phyloP scores from a whole-genome alignment of 2,113 vertebrate species.

The Anhinga anhinga region DNA sequence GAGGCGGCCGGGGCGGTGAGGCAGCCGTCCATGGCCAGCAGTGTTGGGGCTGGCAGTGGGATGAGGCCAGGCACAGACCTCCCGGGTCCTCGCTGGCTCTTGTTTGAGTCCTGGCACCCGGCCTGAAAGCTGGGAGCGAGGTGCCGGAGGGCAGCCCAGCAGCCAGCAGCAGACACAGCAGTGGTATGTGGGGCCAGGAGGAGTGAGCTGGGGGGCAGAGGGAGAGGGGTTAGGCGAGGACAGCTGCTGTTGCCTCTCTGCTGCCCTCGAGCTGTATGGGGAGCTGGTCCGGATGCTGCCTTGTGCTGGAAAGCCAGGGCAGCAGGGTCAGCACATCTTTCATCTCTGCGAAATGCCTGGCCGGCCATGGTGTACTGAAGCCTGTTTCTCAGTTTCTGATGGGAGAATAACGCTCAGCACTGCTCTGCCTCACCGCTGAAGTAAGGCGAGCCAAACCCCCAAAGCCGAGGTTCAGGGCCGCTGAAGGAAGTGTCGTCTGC shows the following conservation, averaged over 20 bases:
- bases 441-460: background rate
- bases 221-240: background rate
- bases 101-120: background rate
- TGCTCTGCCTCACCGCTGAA: background rate
- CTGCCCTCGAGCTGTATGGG: fast-evolving
- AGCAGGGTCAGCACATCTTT: background rate
- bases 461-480: background rate
- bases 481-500: background rate
- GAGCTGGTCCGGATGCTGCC: background rate
- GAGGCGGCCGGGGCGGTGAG: background rate
- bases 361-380: background rate
- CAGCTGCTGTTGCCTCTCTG: background rate
- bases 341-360: background rate
- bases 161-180: background rate
- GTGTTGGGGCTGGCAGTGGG: background rate
- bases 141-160: background rate
- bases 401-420: background rate
- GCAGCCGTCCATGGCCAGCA: background rate
- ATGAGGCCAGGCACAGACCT: background rate
- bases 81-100: background rate
- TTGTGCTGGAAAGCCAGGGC: background rate
- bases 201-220: background rate
- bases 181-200: background rate
- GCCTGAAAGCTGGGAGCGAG: background rate
- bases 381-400: background rate